Base-by-base conservation (phyloP, 92 coral and sea anemone species). In the Porites evermanni region DNA sequence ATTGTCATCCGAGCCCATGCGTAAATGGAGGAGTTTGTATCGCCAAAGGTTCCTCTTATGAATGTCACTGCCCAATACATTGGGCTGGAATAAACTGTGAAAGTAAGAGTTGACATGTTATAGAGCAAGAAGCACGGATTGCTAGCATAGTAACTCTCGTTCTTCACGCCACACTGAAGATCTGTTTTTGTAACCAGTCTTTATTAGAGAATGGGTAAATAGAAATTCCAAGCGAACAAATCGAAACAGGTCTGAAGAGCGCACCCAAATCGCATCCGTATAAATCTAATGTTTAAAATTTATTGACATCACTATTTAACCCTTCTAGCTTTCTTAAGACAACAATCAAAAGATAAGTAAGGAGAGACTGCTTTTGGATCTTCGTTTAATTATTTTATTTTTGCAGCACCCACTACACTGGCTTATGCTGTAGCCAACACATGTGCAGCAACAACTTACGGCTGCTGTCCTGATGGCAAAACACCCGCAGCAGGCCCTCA, bases 391-490 rank as follows among this genome's bases (percentile, higher is more conserved):
- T 53, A 2, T 5, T 51, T 10, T 3, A 26, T n/a, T 64, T 74
- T 53, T 67, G 66, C 63, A 76, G 94, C 80, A 7, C 86, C 94
- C 17, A 84, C 86, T 29, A 83, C 91, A n/a, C 67, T 89, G 12
- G 67, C 93, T 14, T 87, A 84, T 61, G 86, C 81, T 3, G 93
- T 84, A 61, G 94, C 89, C 13, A 89, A 82, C 90, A 60, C 98
- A 64, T 97, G 99, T 87, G 98, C 99, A 20, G 75, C 99, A 13
- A 97, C 99, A 2, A 95, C 91, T 4, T 97, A 86, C 92, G 99
- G 99, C 9, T 97, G 99, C 91, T 97, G 99, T 78, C 99, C 99
- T 14, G 99, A 97, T 47, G 99, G 99, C 23, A 86, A 88, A 81
- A 95, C 99, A 79, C 91, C 98, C 2, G 97, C 99, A 4, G 87